Conservation (phyloP, 2,888 invertebrate species). For the Melangyna quadrimaculata region DNA sequence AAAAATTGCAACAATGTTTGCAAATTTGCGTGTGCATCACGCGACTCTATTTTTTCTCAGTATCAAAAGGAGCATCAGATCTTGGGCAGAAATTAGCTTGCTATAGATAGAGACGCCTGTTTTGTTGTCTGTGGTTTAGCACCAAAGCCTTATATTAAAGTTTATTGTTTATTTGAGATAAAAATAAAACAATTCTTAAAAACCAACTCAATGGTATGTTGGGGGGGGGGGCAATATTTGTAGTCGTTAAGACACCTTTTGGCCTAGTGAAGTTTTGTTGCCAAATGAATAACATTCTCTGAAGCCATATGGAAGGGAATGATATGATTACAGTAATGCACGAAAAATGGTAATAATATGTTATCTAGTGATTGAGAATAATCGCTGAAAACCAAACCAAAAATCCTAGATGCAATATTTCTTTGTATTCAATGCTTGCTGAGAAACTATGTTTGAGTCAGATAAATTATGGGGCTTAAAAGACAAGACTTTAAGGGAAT, state of each 20-base stretch:
- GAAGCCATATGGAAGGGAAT: not conserved
- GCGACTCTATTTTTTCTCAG: constrained; percentile 7
- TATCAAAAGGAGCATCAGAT: not conserved
- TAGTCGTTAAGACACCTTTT: constrained; percentile 42
- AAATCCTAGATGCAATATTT: not conserved
- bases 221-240: constrained; percentile 25
- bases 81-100: not conserved
- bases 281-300: not conserved
- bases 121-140: not conserved
- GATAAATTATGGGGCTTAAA: not conserved
- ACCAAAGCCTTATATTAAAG: constrained; percentile 23
- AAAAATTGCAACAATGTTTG: constrained; percentile 54
- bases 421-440: not conserved
- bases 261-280: not conserved
- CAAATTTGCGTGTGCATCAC: constrained; percentile 50
- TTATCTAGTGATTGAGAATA: not conserved
- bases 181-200: too few relatives aligned
- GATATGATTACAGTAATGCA: not conserved
- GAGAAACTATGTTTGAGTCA: not conserved
- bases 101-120: not conserved
- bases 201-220: not conserved
- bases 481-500: not conserved
- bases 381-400: not conserved
- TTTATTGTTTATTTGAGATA: too few relatives aligned
- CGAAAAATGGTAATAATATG: not conserved